Evolutionary conservation across 2,797 vertebrate species (phyloP), one percentile per base, ranked within the genome.

Genomic region (Poeciliopsis paucimaculata): DNA sequence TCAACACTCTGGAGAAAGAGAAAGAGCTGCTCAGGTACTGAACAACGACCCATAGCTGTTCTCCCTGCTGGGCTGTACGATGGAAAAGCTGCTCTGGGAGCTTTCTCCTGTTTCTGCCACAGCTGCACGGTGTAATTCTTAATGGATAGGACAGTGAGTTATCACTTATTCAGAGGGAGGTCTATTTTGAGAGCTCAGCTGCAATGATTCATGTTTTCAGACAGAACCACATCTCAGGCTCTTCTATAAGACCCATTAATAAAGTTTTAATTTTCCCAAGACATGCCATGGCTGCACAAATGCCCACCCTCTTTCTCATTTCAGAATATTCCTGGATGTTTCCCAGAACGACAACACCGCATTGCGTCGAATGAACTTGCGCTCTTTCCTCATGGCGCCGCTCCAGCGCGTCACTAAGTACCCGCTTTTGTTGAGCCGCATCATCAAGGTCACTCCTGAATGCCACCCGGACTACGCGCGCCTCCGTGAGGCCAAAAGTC

Each of bases 331-430:
- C 90, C 95, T 98, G 82, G 96, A 98, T 1, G 97, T 97, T 79
- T 98, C 97, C 62, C 97, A 98, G 93, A 98, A 98, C 0, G 97
- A 98, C 94, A 98, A 98, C 95, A 97, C 97, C 0, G 97, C 97
- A 0, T 91, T 98, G 81, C 95, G 98, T 2, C 96, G 97, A 2
- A 98, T 98, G 97, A 98, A 98, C 90, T 45, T 98, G 90, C 96
- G 97, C 46, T 98, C 98, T 20, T 98, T 98, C 93, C 96, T 98
- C 53, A 98, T 98, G 96, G 97, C 97, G 0, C 97, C 97, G 0
- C 94, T 98, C 73, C 97, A 98, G 36, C 96, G 97, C 0, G 96
- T 98, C 79, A 98, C 97, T 43, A 98, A 98, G 76, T 98, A 98
- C 91, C 97, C 98, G 0, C 95, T 98, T 28, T 93, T 98, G 26